These are phyloP conservation scores for Anagyrus pseudococci DNA, from an alignment of 2,888 invertebrate species.

Conservation along the genomic window DNA sequence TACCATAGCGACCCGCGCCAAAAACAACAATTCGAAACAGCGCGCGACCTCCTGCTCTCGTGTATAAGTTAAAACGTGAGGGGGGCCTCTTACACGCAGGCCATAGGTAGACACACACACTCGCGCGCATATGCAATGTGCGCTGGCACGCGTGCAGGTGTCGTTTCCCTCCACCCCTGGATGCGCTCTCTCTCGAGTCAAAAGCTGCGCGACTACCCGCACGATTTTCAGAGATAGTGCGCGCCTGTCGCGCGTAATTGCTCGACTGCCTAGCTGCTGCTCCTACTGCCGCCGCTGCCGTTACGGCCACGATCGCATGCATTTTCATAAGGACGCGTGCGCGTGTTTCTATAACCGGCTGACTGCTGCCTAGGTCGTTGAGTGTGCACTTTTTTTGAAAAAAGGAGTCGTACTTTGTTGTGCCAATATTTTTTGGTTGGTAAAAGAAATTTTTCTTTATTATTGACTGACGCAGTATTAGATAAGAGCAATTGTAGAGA, in stretches of 20 bases:
- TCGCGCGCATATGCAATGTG: constrained; percentile 41
- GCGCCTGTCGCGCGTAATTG: constrained; percentile 22
- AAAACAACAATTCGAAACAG: constrained; percentile 39
- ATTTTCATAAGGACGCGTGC: constrained; percentile 25
- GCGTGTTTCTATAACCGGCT: background rate
- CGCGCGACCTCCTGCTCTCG: constrained; percentile 13
- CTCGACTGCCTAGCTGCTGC: constrained; percentile 21
- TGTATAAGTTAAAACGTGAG: constrained; percentile 9
- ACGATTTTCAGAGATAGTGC: constrained; percentile 59
- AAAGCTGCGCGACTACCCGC: constrained; percentile 53
- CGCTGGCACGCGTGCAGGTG: constrained; percentile 59
- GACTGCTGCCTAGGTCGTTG: too few species aligned
- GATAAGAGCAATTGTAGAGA: too few species aligned
- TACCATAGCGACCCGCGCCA: constrained; percentile 46
- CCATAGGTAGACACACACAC: constrained; percentile 9
- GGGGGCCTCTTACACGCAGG: constrained; percentile 30
- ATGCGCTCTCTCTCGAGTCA: constrained; percentile 29
- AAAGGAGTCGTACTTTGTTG: too few species aligned
- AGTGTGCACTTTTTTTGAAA: too few species aligned
- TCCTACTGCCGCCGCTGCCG: too few species aligned
- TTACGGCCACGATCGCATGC: too few species aligned
- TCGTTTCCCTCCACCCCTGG: constrained; percentile 25
- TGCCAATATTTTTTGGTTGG: too few species aligned
- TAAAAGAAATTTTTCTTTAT: too few species aligned
- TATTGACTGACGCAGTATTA: too few species aligned